Percentiles rank a stretch among this genome's conserved stretches.
Evolutionary conservation across 2,113 vertebrate species (phyloP).

Genomic region (Gavialis gangeticus): DNA sequence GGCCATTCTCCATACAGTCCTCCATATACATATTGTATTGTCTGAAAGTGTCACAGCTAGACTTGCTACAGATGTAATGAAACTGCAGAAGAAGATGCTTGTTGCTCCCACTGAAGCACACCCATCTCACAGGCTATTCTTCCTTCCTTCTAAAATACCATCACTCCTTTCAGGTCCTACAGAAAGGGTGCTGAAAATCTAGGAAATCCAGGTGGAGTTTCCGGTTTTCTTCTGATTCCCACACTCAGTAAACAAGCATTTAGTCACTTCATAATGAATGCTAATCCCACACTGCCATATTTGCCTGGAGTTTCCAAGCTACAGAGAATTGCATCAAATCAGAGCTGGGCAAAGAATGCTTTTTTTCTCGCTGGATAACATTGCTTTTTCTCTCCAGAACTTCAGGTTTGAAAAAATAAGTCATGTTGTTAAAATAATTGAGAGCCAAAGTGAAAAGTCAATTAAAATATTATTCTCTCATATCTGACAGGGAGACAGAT

Average conservation of each 20-base stretch:
- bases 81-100: conserved; percentile 19
- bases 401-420: conserved; percentile 59
- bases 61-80: not conserved
- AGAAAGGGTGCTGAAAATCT: not conserved
- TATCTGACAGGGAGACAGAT: conserved; percentile 50
- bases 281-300: not conserved
- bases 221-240: not conserved
- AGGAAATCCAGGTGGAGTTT: not conserved
- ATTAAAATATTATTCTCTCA: conserved; percentile 59
- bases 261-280: not conserved
- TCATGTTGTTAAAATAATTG: conserved; percentile 57
- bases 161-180: not conserved
- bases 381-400: not conserved
- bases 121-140: not conserved
- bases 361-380: not conserved
- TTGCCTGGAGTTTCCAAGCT: conserved; percentile 11
- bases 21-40: not conserved
- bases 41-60: conserved; percentile 34
- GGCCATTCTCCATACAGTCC: not conserved
- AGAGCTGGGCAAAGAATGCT: not conserved
- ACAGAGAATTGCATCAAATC: not conserved
- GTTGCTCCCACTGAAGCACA: conserved; percentile 14
- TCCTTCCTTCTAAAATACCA: not conserved
- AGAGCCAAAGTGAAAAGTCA: conserved; percentile 62
- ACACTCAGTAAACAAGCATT: conserved; percentile 5